Evolutionary conservation across 2,797 vertebrate genomes (phyloP).

Genomic region (Coregonus suidteri): DNA sequence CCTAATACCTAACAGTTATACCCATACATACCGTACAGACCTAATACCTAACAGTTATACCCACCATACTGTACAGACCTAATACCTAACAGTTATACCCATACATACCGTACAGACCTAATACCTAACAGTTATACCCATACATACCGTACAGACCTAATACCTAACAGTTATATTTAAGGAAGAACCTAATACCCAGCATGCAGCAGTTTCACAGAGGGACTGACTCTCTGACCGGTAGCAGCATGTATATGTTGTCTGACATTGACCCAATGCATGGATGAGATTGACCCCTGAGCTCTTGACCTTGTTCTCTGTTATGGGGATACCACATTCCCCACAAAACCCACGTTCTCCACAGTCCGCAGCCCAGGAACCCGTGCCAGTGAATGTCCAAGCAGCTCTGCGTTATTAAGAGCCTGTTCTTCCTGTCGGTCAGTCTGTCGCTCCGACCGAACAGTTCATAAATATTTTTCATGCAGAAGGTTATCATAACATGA

Average conservation of each 20-base stretch:
- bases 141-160: background rate
- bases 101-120: no score
- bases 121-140: no score
- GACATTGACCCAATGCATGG: conserved; percentile 48
- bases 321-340: conserved; percentile 7
- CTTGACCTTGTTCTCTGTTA: conserved; percentile 12
- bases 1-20: no score
- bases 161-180: background rate
- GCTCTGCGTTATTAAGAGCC: conserved; percentile 54
- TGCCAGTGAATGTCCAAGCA: conserved; percentile 49
- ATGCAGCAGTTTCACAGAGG: background rate
- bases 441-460: conserved; percentile 41
- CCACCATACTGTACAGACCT: no score
- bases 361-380: conserved; percentile 41
- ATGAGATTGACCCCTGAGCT: conserved; percentile 55
- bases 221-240: conserved; percentile 1
- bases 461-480: conserved; percentile 74
- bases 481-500: conserved; percentile 73
- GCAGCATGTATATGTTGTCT: conserved; percentile 12
- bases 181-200: no score
- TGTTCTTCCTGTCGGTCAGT: conserved; percentile 30
- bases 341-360: background rate
- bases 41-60: no score
- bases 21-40: no score
- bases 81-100: no score